Evolutionary conservation across 2,797 vertebrate genomes (phyloP).

Genomic region (Sternarchorhynchus goeldii): DNA sequence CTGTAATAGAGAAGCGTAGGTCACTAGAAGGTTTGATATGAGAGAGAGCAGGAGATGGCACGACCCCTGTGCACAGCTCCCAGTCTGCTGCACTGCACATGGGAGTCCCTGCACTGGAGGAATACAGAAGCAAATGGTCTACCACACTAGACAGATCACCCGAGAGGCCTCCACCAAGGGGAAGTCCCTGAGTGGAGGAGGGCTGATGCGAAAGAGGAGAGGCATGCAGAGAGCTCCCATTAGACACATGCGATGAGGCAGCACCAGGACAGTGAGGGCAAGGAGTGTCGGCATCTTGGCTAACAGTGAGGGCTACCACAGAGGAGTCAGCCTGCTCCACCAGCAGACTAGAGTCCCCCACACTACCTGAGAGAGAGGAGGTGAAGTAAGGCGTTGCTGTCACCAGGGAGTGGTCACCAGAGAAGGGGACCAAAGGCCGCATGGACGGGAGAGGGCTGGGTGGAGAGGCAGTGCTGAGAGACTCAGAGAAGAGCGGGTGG

Average conservation of each 20-base stretch:
- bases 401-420: slow-evolving; percentile 76
- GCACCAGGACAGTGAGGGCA: slow-evolving; percentile 65
- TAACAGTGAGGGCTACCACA: slow-evolving; percentile 54
- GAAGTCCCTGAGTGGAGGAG: slow-evolving; percentile 57
- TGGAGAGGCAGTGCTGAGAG: slow-evolving; percentile 68
- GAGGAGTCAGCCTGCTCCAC: slow-evolving; percentile 63
- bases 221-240: slow-evolving; percentile 64
- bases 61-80: slow-evolving; percentile 58
- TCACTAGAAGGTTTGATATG: slow-evolving; percentile 70
- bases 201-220: slow-evolving; percentile 59
- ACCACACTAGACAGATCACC: slow-evolving; percentile 55
- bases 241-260: slow-evolving; percentile 28
- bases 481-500: slow-evolving; percentile 67
- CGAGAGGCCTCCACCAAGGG: slow-evolving; percentile 54
- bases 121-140: slow-evolving; percentile 64
- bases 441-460: slow-evolving; percentile 73
- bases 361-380: slow-evolving; percentile 72
- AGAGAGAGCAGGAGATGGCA: slow-evolving; percentile 61
- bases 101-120: slow-evolving; percentile 46
- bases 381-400: slow-evolving; percentile 68
- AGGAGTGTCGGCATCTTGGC: slow-evolving; percentile 52
- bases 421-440: slow-evolving; percentile 76
- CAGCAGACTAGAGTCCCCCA: slow-evolving; percentile 59
- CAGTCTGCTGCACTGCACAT: slow-evolving; percentile 59
- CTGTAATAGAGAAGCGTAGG: slow-evolving; percentile 75